phyloP scores from a whole-genome alignment of 2,113 vertebrate species.

The Sprattus sprattus region DNA sequence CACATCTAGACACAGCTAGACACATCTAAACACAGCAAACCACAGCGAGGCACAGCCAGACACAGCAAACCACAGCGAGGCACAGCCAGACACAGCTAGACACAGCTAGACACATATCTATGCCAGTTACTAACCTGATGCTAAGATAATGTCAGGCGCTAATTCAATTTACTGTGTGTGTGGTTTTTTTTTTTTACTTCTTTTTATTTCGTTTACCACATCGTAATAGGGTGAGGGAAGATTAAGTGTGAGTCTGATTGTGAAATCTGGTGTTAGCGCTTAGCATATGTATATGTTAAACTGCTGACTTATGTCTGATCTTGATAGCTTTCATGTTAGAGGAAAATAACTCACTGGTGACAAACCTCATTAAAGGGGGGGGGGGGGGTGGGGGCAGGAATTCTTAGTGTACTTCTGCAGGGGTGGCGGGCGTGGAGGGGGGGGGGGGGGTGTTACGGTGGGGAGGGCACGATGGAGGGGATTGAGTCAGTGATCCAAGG shows the following conservation, averaged over 20 bases:
- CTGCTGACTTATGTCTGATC: not conserved
- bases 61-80: not conserved
- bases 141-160: not conserved
- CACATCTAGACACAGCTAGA: not conserved
- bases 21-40: not conserved
- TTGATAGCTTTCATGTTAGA: constrained; percentile 18
- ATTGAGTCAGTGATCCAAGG: constrained; percentile 71
- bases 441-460: constrained; percentile 3
- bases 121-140: not conserved
- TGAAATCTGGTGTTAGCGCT: not conserved
- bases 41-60: no score
- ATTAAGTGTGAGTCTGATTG: not conserved
- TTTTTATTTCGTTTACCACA: not conserved
- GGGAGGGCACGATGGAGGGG: constrained; percentile 50
- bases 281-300: not conserved
- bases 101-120: not conserved
- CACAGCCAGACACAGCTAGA: not conserved
- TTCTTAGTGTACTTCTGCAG: not conserved
- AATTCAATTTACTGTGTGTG: not conserved
- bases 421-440: not conserved
- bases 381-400: constrained; percentile 31
- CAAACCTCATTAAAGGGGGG: constrained; percentile 57
- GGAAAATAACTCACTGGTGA: constrained; percentile 46
- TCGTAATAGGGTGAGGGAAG: not conserved
- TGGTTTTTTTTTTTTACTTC: not conserved